Conservation (phyloP, 2,797 vertebrate species). For the Paratrypauchen microcephalus region DNA sequence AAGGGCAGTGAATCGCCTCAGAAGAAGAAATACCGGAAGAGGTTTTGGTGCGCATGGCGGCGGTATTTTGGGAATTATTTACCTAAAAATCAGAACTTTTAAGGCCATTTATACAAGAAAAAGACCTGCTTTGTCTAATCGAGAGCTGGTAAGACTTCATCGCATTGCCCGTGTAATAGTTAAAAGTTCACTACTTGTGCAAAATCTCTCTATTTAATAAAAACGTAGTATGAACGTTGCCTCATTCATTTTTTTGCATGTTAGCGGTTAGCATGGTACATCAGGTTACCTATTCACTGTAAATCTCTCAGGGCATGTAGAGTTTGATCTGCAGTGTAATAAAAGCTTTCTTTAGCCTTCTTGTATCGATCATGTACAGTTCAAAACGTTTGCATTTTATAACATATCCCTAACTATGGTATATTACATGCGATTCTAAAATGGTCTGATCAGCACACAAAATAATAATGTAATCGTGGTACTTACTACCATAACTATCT, state of each 20-base stretch:
- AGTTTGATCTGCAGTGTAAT: background rate
- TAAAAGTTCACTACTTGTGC: background rate
- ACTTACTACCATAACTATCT: too few species aligned
- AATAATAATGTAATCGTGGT: too few species aligned
- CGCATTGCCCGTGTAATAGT: accelerated
- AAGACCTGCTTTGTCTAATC: background rate
- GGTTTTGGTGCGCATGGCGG: conserved; percentile 68
- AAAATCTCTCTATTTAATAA: background rate
- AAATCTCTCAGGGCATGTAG: background rate
- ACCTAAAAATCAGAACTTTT: background rate
- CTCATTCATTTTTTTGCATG: conserved; percentile 50
- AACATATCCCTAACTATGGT: background rate
- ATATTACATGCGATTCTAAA: too few species aligned
- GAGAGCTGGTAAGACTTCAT: conserved; percentile 40
- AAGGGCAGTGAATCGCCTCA: accelerated
- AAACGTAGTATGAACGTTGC: conserved; percentile 58
- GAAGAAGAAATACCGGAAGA: conserved; percentile 56
- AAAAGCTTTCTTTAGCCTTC: background rate
- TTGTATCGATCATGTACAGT: background rate
- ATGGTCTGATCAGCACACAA: too few species aligned
- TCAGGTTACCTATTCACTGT: background rate
- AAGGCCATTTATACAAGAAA: background rate
- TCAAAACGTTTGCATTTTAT: background rate
- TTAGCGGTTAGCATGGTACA: conserved; percentile 54
- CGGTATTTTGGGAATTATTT: conserved; percentile 47